phyloP scores from a whole-genome alignment of 2,888 invertebrate genomes.

The Drosophila limbata region DNA sequence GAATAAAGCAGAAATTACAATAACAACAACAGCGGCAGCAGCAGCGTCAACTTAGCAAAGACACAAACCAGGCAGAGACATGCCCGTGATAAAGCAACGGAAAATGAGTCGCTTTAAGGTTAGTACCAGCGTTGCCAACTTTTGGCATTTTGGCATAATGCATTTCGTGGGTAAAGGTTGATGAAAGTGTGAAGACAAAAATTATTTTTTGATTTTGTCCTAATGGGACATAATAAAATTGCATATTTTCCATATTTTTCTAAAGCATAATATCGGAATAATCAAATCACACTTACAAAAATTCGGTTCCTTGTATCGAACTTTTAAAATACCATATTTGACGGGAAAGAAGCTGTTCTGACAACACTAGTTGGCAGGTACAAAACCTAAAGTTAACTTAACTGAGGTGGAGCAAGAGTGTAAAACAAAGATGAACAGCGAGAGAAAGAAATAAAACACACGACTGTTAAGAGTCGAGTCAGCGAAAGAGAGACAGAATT shows the following conservation, averaged over 20 bases:
- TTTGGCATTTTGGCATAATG: background rate
- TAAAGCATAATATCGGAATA: too few species aligned
- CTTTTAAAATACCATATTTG: background rate
- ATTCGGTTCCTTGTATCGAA: too few species aligned
- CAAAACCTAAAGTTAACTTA: background rate
- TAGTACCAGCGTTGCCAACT: constrained; percentile 59
- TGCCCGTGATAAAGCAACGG: constrained; percentile 83
- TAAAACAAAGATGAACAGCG: background rate
- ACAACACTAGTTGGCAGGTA: background rate
- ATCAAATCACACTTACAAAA: too few species aligned
- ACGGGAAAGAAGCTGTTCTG: background rate
- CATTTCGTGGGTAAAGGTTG: background rate
- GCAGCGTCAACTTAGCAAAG: constrained; percentile 36
- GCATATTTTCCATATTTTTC: too few species aligned
- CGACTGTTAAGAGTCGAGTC: background rate
- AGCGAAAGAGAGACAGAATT: background rate
- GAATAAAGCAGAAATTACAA: constrained; percentile 5
- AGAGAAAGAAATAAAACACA: background rate
- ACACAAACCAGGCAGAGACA: constrained; percentile 47
- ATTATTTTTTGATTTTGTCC: too few species aligned
- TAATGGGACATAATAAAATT: too few species aligned
- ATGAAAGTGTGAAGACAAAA: too few species aligned
- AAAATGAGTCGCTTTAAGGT: constrained; percentile 84
- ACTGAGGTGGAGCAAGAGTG: background rate
- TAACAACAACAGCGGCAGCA: constrained; percentile 2